phyloP scores from a whole-genome alignment of 2,113 vertebrate species.

The Pygoscelis adeliae region DNA sequence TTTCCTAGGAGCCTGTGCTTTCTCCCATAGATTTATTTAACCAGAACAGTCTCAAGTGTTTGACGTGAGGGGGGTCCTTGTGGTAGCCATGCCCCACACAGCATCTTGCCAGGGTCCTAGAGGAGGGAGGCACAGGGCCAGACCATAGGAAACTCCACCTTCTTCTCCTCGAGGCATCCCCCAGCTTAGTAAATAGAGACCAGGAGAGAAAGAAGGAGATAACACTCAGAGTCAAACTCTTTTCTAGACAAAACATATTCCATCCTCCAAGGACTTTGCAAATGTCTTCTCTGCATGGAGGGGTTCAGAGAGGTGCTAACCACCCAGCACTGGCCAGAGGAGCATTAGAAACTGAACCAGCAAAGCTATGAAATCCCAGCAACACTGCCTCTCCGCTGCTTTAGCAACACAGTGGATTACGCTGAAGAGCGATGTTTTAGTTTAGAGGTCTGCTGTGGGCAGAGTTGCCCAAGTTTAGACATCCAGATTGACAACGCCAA shows the following conservation, averaged over 20 bases:
- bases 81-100: background rate
- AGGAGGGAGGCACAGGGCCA: background rate
- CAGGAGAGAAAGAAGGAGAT: background rate
- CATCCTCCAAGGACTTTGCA: background rate
- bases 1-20: background rate
- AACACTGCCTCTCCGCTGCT: rapidly evolving
- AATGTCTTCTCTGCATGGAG: background rate
- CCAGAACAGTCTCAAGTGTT: background rate
- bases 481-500: background rate
- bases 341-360: background rate
- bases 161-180: background rate
- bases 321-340: background rate
- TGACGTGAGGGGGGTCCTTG: background rate
- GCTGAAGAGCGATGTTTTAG: background rate
- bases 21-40: background rate
- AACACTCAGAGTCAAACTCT: background rate
- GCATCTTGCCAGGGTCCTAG: background rate
- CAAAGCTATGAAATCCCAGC: background rate
- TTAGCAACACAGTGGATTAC: background rate
- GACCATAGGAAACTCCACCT: background rate
- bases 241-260: background rate
- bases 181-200: background rate
- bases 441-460: background rate
- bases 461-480: background rate
- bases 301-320: background rate